Evolutionary conservation across 2,888 invertebrate genomes (phyloP), one percentile per base, ranked within the genome.

Genomic region (Drosophila siamana): DNA sequence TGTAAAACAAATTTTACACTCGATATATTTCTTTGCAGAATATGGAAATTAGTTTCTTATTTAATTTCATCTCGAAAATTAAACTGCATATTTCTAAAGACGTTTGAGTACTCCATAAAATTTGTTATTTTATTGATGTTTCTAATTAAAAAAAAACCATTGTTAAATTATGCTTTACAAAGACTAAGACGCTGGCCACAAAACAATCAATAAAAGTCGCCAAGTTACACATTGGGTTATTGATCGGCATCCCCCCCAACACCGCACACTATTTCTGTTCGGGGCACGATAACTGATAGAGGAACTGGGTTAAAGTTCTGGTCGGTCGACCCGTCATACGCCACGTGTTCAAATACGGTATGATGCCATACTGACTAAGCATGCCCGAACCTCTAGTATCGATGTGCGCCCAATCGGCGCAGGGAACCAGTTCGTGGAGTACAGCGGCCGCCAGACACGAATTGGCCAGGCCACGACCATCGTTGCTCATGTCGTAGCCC

Each of bases 371-470:
- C 79, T 91, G 93, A 56, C 93, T 93, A 6, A 92, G 83, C 93
- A 95, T 94, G 44, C 95, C 95, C 44, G 95, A 95, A 61, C 96
- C 95, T 33, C 95, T 94, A 63, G 95, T 95, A 92, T 96, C 96
- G 87, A 95, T 84, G 92, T 96, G 96, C 75, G 95, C 89, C 96
- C 96, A 96, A 67, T 94, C 93, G 30, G 93, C 92, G 82, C 94
- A 94, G 1, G 91, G 92, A 9, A 95, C 93, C 93, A 96, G 94
- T 90, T 95, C 94, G 90, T 93, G 93, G 0, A 96, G 91, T 62
- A 96, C 94, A 2, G 95, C 95, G 0, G 96, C 96, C 2, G 95
- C 95, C 40, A 95, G 93, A 79, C 95, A 95, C 0, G 95, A 93
- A 0, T 94, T 94, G 0, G 94, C 95, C 13, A 91, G 88, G 0